Conservation (phyloP, 2,113 vertebrate species). For the Triplophysa rosa region DNA sequence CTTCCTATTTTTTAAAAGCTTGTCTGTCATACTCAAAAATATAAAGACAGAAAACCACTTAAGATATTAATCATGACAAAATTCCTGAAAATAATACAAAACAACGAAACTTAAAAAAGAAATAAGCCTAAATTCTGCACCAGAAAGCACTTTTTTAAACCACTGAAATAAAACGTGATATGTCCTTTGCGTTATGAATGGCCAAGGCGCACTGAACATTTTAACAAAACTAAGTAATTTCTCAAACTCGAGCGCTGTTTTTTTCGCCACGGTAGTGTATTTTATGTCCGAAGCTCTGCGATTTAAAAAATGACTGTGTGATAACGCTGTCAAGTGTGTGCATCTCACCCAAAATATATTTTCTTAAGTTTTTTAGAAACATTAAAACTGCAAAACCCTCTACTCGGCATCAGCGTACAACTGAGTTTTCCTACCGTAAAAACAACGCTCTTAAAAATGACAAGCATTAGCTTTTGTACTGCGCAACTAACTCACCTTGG, state of each 20-base stretch:
- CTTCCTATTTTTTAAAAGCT: neutral
- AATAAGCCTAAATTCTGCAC: too few species aligned
- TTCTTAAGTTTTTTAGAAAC: neutral
- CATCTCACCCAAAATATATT: neutral
- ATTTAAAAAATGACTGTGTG: too few species aligned
- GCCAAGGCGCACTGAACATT: too few species aligned
- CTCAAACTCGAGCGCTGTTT: too few species aligned
- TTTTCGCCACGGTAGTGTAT: too few species aligned
- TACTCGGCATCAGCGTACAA: neutral
- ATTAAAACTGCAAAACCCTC: neutral
- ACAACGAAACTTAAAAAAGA: too few species aligned
- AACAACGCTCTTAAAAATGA: neutral
- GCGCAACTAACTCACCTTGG: slow-evolving; percentile 77
- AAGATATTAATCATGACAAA: neutral
- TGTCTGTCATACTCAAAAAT: neutral
- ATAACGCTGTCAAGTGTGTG: neutral
- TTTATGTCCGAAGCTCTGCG: too few species aligned
- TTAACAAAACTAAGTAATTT: too few species aligned
- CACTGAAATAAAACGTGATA: too few species aligned
- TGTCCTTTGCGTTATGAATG: too few species aligned
- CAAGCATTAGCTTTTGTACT: neutral
- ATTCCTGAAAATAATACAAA: neutral
- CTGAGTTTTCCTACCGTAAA: neutral
- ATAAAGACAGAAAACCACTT: neutral
- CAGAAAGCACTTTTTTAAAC: neutral